phyloP scores from a whole-genome alignment of 2,888 invertebrate genomes.

The Proisotoma minuta region DNA sequence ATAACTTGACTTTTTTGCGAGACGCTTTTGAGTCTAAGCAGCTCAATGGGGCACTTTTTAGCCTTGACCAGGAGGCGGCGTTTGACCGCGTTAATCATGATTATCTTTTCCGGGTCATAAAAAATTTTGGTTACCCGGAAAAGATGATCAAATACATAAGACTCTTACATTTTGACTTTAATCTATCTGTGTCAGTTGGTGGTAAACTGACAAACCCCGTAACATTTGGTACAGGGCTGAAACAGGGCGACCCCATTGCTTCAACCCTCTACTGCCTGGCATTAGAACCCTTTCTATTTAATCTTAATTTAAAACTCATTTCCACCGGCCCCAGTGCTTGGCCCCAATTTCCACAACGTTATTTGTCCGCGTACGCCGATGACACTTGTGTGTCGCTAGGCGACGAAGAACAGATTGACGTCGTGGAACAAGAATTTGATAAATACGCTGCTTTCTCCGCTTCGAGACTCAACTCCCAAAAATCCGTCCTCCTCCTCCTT shows the following conservation, averaged over 20 bases:
- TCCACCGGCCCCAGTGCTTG: neutral
- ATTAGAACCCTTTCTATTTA: neutral
- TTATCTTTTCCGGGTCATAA: neutral
- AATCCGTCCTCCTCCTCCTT: neutral
- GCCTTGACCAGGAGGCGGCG: neutral
- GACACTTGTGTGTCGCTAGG: no score
- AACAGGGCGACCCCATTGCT: neutral
- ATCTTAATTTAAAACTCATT: neutral
- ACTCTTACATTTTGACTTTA: neutral
- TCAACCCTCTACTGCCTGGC: neutral
- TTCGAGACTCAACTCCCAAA: neutral
- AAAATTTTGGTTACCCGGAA: neutral
- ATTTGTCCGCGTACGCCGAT: neutral
- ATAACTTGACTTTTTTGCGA: neutral
- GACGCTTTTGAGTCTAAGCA: neutral
- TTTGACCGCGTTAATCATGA: neutral
- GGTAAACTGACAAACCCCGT: neutral
- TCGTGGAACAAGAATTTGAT: no score
- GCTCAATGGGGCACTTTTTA: neutral
- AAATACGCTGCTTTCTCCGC: no score
- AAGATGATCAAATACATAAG: neutral
- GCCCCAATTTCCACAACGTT: neutral
- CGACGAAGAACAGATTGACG: no score
- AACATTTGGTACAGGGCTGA: neutral
- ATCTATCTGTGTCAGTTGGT: neutral